Evolutionary conservation across 2,888 invertebrate genomes (phyloP), one percentile per base, ranked within the genome.

Genomic region (Alsophila aescularia): DNA sequence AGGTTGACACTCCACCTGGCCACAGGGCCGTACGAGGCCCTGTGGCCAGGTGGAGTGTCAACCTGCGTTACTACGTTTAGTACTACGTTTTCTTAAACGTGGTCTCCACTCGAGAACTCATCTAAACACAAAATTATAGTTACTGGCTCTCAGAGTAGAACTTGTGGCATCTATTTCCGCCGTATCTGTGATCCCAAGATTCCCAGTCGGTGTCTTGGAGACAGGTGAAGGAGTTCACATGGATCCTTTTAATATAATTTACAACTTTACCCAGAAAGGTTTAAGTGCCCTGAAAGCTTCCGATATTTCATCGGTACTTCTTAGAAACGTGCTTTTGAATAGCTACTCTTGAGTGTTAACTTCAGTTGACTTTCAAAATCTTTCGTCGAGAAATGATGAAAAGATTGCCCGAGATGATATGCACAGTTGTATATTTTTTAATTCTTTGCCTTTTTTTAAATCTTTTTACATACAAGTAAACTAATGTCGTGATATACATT

Each of bases 171-270:
- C n/a, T n/a, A n/a, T n/a, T n/a, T n/a, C n/a, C n/a, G n/a, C n/a
- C n/a, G n/a, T n/a, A n/a, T n/a, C n/a, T n/a, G n/a, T n/a, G n/a
- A n/a, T n/a, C n/a, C n/a, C n/a, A n/a, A n/a, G n/a, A n/a, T n/a
- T n/a, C 5, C 24, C 5, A 8, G 24, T 5, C 24, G 24, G 24
- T 7, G 7, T 24, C 24, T 24, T 42, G 12, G 40, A 42, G 66
- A 62, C 77, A 77, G 77, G 73, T 77, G 77, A 66, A 57, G 44
- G 37, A 58, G 62, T 76, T 77, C 77, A 72, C 77, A 76, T 73
- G 72, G 45, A 75, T 63, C 70, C 72, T 76, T 73, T 76, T 72
- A 76, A 71, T 74, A 69, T 73, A 72, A 76, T 77, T 77, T 77
- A 74, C 70, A 77, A 75, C 70, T 75, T 72, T 70, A 69, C 70